Evolutionary conservation across 2,888 invertebrate genomes (phyloP), one percentile per base, ranked within the genome.

Genomic region (Amphipyra berbera): DNA sequence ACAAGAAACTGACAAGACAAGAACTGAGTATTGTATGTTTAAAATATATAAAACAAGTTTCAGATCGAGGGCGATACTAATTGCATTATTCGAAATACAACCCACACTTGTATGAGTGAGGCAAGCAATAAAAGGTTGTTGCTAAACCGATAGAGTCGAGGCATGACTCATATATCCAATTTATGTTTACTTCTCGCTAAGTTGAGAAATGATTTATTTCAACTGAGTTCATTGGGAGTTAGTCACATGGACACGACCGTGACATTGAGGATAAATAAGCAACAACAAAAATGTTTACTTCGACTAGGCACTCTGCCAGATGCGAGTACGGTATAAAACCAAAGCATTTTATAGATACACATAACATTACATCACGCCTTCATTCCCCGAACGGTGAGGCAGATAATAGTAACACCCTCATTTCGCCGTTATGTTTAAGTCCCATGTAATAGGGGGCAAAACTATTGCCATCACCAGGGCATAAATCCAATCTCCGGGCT

Each of bases 251-350:
- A 47, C 35, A 53, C 64, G 77, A 35, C 83, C 83, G 35, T 84
- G 84, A 82, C 84, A 81, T 80, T 84, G 83, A 68, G 54, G 58
- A 79, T 68, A 65, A 66, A 72, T 62, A 62, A 61, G 49, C 68
- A 70, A 73, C 73, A 78, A 78, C 67, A 78, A 81, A 75, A 73
- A 67, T 73, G 68, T 73, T 82, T 75, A 76, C 72, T 61, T 68
- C 68, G 66, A 73, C 65, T 81, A 70, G 83, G 83, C 83, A 78
- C 62, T 46, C 53, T 77, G 83, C 83, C 83, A 83, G 67, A 68
- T 70, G 64, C 10, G 52, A 68, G 54, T 78, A 72, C 61, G 54
- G 53, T 33, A 65, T 66, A 68, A 38, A 48, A 55, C 44, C 48
- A 47, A 62, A 61, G 40, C 33, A 46, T 73, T 60, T 38, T 13